Evolutionary conservation across 2,888 invertebrate species (phyloP).

Genomic region (Meandrusa payeni): DNA sequence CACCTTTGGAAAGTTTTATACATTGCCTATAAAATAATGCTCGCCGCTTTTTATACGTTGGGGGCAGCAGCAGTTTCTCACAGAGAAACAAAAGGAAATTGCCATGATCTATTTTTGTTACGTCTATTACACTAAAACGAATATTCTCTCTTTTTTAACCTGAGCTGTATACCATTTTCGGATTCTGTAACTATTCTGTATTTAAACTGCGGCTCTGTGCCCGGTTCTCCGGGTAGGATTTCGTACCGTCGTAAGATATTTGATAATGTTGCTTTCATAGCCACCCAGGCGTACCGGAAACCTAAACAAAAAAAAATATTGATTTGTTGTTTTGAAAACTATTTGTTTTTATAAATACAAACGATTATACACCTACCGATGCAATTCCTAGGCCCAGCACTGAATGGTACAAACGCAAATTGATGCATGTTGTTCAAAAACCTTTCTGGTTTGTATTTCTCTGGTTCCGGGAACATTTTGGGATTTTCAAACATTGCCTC

Average conservation of each 20-base stretch:
- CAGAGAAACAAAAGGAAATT: no score
- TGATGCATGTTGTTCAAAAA: conserved; percentile 36
- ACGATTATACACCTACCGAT: conserved; percentile 31
- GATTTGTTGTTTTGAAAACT: neutral
- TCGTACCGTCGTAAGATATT: conserved; percentile 40
- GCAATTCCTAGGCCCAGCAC: conserved; percentile 43
- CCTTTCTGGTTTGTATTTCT: conserved; percentile 39
- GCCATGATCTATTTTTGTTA: no score
- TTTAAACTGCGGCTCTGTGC: conserved; percentile 38
- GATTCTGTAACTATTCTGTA: conserved; percentile 42
- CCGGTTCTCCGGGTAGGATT: conserved; percentile 32
- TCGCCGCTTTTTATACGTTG: no score
- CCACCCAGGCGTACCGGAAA: conserved; percentile 40
- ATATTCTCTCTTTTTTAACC: conserved; percentile 31
- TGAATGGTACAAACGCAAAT: conserved; percentile 40
- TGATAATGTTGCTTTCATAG: conserved; percentile 41
- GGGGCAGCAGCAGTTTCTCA: no score
- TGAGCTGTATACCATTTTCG: conserved; percentile 38
- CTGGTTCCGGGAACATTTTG: conserved; percentile 36
- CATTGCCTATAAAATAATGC: no score
- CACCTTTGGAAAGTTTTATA: no score
- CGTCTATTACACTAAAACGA: no score
- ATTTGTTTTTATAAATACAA: neutral
- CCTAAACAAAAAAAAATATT: conserved; percentile 32
- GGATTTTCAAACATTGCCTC: conserved; percentile 38